Evolutionary conservation across 1,140 invertebrate species (phyloP).

Genomic region (Zaprionus vittiger): DNA sequence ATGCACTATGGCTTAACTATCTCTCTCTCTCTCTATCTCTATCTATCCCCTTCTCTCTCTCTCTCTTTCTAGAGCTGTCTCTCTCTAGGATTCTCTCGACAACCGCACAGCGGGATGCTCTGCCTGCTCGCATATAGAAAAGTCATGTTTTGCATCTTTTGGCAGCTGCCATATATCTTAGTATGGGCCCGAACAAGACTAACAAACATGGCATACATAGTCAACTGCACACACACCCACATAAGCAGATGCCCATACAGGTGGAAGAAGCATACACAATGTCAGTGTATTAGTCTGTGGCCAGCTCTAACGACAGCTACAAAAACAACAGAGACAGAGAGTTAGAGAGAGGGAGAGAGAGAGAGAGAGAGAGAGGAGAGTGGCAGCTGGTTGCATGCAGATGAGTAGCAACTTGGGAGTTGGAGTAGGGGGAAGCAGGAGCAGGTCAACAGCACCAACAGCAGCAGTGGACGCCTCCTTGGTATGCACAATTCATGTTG

Average conservation of each 20-base stretch:
- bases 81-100: neutral
- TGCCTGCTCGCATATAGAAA: conserved; percentile 48
- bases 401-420: conserved; percentile 31
- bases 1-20: neutral
- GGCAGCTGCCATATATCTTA: conserved; percentile 79
- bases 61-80: neutral
- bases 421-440: neutral
- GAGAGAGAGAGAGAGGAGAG: neutral
- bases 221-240: conserved; percentile 33
- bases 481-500: conserved; percentile 82
- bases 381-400: conserved; percentile 40
- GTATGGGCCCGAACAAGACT: conserved; percentile 59
- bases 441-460: neutral
- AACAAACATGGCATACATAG: conserved; percentile 69
- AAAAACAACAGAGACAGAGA: conserved; percentile 23
- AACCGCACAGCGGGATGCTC: conserved; percentile 36
- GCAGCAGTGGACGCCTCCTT: conserved; percentile 55
- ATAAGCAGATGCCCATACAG: conserved; percentile 29
- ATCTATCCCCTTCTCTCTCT: neutral
- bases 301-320: conserved; percentile 46
- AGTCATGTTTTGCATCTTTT: conserved; percentile 77
- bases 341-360: neutral
- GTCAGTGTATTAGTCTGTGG: conserved; percentile 71
- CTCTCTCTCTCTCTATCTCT: neutral
- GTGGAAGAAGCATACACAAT: conserved; percentile 32